These are phyloP conservation scores for Penaeus vannamei DNA, from an alignment of 1,140 invertebrate species.

Conservation along the genomic window DNA sequence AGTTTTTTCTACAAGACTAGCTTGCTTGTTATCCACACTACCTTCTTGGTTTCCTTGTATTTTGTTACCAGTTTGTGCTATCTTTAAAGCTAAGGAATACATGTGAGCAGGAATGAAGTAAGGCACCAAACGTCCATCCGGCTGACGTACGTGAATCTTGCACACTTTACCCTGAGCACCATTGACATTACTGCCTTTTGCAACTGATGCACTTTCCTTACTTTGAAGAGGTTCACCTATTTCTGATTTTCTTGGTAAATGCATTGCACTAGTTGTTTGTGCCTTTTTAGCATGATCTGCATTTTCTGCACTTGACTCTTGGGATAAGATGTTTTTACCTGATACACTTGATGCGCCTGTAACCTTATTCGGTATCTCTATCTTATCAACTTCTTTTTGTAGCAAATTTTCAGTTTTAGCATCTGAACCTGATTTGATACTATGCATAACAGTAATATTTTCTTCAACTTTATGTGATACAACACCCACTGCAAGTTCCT, in stretches of 20 bases:
- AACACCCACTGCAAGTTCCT: constrained; percentile 34
- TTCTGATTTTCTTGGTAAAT: no score
- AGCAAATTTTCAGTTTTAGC: no score
- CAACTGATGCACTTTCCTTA: background rate
- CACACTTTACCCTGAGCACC: constrained; percentile 45
- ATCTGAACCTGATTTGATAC: no score
- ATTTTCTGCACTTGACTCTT: no score
- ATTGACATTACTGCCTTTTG: background rate
- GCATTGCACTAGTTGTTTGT: no score
- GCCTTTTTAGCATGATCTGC: no score
- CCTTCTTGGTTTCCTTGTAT: background rate
- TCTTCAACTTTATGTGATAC: constrained; percentile 34
- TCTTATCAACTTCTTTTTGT: no score
- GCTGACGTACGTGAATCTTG: constrained; percentile 50
- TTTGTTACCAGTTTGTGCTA: constrained; percentile 24
- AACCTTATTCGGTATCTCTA: no score
- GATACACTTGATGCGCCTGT: no score
- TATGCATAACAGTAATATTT: constrained; percentile 47
- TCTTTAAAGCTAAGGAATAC: constrained; percentile 54
- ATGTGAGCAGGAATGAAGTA: constrained; percentile 53
- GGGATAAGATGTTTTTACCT: no score
- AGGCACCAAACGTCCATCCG: constrained; percentile 39
- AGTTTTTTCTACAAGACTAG: background rate
- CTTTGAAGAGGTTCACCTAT: background rate
- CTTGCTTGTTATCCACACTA: background rate